Conservation (phyloP, 1,140 invertebrate species). For the Drosophila ambigua region DNA sequence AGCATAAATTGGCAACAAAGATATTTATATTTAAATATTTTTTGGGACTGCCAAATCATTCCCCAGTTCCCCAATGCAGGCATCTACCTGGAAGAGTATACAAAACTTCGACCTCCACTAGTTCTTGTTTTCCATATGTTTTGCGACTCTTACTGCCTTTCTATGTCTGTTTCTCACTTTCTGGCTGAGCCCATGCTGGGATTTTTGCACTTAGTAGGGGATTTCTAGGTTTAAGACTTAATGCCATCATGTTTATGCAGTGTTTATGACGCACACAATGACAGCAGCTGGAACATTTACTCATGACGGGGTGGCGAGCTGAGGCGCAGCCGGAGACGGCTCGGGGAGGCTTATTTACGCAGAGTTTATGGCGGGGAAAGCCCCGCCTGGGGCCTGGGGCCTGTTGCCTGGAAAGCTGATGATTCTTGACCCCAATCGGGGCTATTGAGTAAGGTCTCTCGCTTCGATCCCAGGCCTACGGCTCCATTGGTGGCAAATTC, state of each 20-base stretch:
- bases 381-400: no score
- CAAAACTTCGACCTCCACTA: no score
- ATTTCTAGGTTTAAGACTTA: conserved; percentile 57
- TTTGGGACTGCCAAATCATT: conserved; percentile 16
- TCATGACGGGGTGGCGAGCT: conserved; percentile 9
- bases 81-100: no score
- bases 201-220: conserved; percentile 49
- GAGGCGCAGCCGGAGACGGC: not conserved
- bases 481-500: not conserved
- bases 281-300: conserved; percentile 44
- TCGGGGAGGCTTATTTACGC: not conserved
- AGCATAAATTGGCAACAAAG: no score
- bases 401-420: no score
- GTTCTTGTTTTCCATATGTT: conserved; percentile 18
- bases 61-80: no score
- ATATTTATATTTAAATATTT: conserved; percentile 1
- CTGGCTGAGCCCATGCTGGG: conserved; percentile 64
- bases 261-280: conserved; percentile 63
- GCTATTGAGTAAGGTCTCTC: no score
- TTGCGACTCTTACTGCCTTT: not conserved
- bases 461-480: no score
- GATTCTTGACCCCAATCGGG: no score
- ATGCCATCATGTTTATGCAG: conserved; percentile 60
- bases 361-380: no score
- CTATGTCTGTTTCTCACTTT: conserved; percentile 7